These are phyloP conservation scores for Thinocorus orbignyianus DNA, from an alignment of 2,113 vertebrate species.

Conservation along the genomic window DNA sequence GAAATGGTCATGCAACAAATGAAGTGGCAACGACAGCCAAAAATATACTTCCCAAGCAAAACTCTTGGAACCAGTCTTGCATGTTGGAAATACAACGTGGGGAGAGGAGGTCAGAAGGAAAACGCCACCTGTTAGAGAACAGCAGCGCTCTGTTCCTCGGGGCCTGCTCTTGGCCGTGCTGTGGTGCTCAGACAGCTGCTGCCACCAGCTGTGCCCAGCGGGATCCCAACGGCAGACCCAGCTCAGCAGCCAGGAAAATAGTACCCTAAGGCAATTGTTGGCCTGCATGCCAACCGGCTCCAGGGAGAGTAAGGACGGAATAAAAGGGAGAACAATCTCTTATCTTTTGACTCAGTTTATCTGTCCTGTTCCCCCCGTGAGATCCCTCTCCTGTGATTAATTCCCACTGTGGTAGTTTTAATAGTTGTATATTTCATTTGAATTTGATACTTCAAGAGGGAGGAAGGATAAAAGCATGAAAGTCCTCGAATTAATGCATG, in stretches of 20 bases:
- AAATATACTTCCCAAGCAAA: background rate
- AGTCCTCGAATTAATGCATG: background rate
- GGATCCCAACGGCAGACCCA: background rate
- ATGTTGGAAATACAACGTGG: background rate
- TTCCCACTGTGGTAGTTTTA: background rate
- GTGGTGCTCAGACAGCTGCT: conserved; percentile 6
- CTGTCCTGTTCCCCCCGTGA: background rate
- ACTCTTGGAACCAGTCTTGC: background rate
- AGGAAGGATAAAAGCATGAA: background rate
- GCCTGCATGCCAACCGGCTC: background rate
- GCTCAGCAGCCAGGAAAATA: background rate
- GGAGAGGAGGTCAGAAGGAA: background rate
- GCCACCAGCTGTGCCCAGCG: conserved; percentile 6
- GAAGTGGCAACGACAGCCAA: background rate
- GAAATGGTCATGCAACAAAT: background rate
- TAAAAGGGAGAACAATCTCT: background rate
- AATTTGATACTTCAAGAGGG: background rate
- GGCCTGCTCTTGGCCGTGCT: background rate
- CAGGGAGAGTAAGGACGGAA: background rate
- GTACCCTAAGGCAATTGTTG: background rate
- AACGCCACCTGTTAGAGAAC: background rate
- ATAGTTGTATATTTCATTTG: background rate
- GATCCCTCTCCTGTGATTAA: background rate
- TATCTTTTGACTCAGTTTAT: background rate
- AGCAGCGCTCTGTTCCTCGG: conserved; percentile 4